Evolutionary conservation across 2,888 invertebrate species (phyloP).

Genomic region (Selenia dentaria): DNA sequence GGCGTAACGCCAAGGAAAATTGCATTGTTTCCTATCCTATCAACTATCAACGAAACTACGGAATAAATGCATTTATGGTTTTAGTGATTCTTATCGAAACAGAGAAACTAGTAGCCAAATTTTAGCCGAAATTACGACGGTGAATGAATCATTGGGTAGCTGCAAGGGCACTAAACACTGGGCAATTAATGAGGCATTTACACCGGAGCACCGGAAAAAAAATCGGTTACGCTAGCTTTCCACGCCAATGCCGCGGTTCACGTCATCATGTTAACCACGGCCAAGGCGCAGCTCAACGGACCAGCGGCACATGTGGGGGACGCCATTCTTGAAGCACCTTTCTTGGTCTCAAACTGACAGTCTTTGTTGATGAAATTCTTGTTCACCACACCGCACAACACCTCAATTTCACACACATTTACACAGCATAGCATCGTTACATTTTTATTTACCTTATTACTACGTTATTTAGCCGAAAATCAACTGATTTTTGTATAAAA

Average conservation of each 20-base stretch:
- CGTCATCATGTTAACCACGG: slow-evolving; percentile 70
- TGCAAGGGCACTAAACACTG: slow-evolving; percentile 64
- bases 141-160: slow-evolving; percentile 74
- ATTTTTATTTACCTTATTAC: slow-evolving; percentile 70
- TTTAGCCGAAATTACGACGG: slow-evolving; percentile 69
- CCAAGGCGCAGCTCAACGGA: slow-evolving; percentile 71
- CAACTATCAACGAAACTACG: no score
- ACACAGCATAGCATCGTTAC: slow-evolving; percentile 54
- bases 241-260: slow-evolving; percentile 60
- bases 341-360: slow-evolving; percentile 87
- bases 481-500: slow-evolving; percentile 71
- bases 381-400: slow-evolving; percentile 68
- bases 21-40: slow-evolving; percentile 28
- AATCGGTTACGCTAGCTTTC: slow-evolving; percentile 51
- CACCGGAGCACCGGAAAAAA: slow-evolving; percentile 48
- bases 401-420: slow-evolving; percentile 59
- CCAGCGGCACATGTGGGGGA: slow-evolving; percentile 88
- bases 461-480: slow-evolving; percentile 60
- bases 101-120: slow-evolving; percentile 52
- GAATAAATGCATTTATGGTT: no score
- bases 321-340: slow-evolving; percentile 89
- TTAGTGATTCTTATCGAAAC: slow-evolving; percentile 15
- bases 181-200: no score
- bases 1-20: slow-evolving; percentile 47
- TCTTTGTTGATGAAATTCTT: slow-evolving; percentile 76